Evolutionary conservation across 2,888 invertebrate genomes (phyloP).

Genomic region (Ceramica pisi): DNA sequence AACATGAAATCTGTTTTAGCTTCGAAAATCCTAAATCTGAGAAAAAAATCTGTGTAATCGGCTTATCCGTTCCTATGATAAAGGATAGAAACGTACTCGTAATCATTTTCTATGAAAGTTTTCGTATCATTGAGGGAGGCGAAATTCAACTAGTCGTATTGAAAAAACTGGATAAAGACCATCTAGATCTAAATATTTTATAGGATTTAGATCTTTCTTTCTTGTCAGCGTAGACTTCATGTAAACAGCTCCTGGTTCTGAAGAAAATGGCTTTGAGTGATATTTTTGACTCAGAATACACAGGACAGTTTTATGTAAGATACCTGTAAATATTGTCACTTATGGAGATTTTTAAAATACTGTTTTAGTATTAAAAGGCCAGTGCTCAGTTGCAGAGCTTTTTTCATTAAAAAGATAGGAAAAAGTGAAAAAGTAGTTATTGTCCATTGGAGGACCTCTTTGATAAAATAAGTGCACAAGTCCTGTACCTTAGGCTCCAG

Average conservation of each 20-base stretch:
- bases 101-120: background rate
- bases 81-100: background rate
- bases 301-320: too few species aligned
- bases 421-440: too few species aligned
- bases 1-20: background rate
- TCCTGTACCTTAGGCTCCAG: too few species aligned
- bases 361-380: background rate
- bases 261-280: too few species aligned
- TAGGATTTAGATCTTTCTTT: background rate
- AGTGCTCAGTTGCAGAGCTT: too few species aligned
- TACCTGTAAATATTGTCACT: too few species aligned
- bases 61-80: background rate
- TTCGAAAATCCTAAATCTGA: background rate
- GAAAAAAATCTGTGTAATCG: conserved; percentile 4
- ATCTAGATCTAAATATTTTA: too few species aligned
- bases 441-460: too few species aligned
- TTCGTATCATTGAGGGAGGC: background rate
- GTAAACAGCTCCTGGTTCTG: too few species aligned
- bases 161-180: conserved; percentile 1
- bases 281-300: too few species aligned
- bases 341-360: background rate
- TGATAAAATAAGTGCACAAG: too few species aligned
- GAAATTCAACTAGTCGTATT: background rate
- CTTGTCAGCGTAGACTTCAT: background rate
- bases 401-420: too few species aligned